Evolutionary conservation across 2,113 vertebrate genomes (phyloP), one percentile per base, ranked within the genome.

Genomic region (Sinocyclocheilus grahami): DNA sequence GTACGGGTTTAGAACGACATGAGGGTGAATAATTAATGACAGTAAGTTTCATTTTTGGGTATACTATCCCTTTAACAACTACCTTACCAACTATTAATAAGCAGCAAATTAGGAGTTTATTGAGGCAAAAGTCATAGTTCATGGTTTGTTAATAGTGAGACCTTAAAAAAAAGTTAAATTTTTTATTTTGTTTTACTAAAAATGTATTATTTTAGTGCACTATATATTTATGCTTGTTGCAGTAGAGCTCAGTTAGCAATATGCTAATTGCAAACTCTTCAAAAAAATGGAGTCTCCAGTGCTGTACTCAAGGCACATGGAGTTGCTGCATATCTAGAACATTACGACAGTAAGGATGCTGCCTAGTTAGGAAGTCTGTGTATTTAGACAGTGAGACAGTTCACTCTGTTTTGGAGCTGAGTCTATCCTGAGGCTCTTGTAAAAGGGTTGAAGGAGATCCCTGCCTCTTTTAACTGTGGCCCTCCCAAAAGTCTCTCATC

Each of bases 391-490:
- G 27, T 16, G 9, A n/a, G 77, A 58, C 76, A 12, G 51, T n/a
- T 37, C 27, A 20, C 27, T 78, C 16, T 6, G 10, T 60, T 60
- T 79, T 24, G 65, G 67, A 39, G 55, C 58, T 14, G 48, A 48
- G 20, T 83, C 51, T 74, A 27, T 85, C 85, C 85, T 30, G 77
- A 39, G 86, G 82, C 78, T 78, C 30, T 51, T 51, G 37, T 65
- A 51, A 83, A 83, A 75, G 22, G 79, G 60, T 67, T 51, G n/a
- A 82, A 67, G 53, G 71, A 76, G 51, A 39, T 55, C 30, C 33
- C 33, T 78, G 76, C 86, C 48, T 48, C 7, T 82, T 33, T 55
- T 62, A 83, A 22, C 33, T 85, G 60, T 16, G 58, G 58, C 14
- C 67, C 55, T 80, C 30, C 72, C 77, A 42, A 82, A 80, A 85